phyloP scores from a whole-genome alignment of 2,888 invertebrate genomes.

The Xanthorhoe designata region DNA sequence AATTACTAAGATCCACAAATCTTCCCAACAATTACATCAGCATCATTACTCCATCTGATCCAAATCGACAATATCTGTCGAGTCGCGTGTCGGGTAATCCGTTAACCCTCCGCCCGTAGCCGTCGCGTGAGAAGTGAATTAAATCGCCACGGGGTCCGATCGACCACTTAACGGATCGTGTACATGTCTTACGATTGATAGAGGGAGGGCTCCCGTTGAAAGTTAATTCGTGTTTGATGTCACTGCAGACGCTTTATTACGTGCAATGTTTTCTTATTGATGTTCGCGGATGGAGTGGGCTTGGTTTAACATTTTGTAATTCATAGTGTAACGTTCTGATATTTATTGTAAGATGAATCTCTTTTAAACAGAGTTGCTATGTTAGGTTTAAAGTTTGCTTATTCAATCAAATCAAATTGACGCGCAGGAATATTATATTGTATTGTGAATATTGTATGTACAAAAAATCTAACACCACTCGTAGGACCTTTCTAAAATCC shows the following conservation, averaged over 20 bases:
- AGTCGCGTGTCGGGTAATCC: constrained; percentile 81
- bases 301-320: constrained; percentile 24
- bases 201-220: constrained; percentile 73
- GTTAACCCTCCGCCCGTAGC: constrained; percentile 69
- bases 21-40: constrained; percentile 51
- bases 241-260: constrained; percentile 75
- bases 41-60: constrained; percentile 74
- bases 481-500: no score
- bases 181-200: constrained; percentile 79
- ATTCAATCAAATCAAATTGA: no score
- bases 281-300: constrained; percentile 42
- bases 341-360: not conserved
- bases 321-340: not conserved
- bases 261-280: constrained; percentile 69
- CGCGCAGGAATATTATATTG: no score
- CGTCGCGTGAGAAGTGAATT: constrained; percentile 83
- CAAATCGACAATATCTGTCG: constrained; percentile 82
- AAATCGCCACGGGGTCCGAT: constrained; percentile 75
- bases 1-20: constrained; percentile 34
- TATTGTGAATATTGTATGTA: no score
- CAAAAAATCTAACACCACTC: no score
- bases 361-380: no score
- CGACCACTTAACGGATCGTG: constrained; percentile 79
- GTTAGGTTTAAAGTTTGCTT: no score
- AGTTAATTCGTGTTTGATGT: constrained; percentile 84